Evolutionary conservation across 2,797 vertebrate genomes (phyloP).

Genomic region (Helarctos malayanus): DNA sequence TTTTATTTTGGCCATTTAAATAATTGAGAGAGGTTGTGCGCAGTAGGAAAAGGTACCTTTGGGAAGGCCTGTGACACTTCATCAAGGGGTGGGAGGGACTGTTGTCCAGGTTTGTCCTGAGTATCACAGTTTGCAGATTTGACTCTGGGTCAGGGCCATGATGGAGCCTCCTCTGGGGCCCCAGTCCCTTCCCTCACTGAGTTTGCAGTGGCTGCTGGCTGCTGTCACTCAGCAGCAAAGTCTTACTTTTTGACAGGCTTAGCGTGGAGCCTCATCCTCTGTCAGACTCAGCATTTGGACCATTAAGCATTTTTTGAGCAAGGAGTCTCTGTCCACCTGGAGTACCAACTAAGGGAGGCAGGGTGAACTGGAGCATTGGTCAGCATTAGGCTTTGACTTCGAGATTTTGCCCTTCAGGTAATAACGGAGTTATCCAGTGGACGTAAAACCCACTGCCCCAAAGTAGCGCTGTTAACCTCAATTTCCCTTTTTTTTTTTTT

Average conservation of each 20-base stretch:
- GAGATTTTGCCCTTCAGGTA: neutral
- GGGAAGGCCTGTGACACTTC: constrained; percentile 21
- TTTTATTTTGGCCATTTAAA: constrained; percentile 50
- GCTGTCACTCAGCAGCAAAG: neutral
- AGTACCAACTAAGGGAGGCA: neutral
- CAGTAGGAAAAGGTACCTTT: neutral
- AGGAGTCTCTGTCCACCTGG: neutral
- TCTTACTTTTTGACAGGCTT: constrained; percentile 37
- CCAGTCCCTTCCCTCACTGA: neutral
- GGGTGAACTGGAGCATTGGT: neutral
- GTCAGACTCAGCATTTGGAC: neutral
- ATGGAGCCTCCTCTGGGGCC: neutral
- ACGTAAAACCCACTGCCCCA: neutral
- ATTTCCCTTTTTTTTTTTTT: neutral
- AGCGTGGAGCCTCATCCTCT: neutral
- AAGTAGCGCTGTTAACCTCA: constrained; percentile 44
- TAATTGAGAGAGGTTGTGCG: constrained; percentile 9
- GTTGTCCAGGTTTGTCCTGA: neutral
- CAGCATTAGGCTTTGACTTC: neutral
- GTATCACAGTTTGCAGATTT: neutral
- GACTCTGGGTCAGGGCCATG: neutral
- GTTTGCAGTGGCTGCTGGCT: neutral
- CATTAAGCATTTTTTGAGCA: neutral
- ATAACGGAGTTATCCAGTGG: neutral
- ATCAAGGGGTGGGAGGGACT: neutral